Evolutionary conservation across 1,140 invertebrate species (phyloP), one percentile per base, ranked within the genome.

Genomic region (Bombus waltoni): DNA sequence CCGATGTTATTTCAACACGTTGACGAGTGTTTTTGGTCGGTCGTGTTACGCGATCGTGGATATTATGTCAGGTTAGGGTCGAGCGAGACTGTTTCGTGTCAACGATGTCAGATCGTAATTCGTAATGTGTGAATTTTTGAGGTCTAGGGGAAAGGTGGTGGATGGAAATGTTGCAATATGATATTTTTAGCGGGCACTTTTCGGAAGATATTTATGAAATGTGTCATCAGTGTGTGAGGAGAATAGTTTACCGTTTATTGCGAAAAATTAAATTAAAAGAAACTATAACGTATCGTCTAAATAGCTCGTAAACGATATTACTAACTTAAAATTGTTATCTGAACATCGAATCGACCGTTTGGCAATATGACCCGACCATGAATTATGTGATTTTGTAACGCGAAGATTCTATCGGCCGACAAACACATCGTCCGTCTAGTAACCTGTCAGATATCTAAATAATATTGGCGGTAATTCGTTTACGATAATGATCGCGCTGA

Each of bases 391-490:
- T 83, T 83, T 76, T 53, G 81, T 40, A 83, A 70, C 81, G 28
- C 10, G 44, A 57, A 47, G 71, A 77, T 83, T 83, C 73, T 83
- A 70, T 83, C 71, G 4, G n/a, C 66, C 47, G 22, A 18, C 38
- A 9, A 53, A 73, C 81, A 65, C 38, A 40, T 47, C 57, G 81
- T 44, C 47, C 79, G 38, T 82, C 81, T 47, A 77, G 73, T 66
- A 57, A 66, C 35, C 74, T 77, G 81, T 83, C 81, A 53, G 72
- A 66, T 76, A 83, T 83, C 81, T 83, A 83, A 83, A 83, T 77
- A 83, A 83, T 83, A 83, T 83, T 57, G 81, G n/a, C 35, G 44
- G 42, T 83, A 83, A 83, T 83, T 83, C 81, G 81, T 70, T 77
- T 40, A 35, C 81, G 74, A 83, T 83, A 77, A 83, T 53, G 65